phyloP scores from a whole-genome alignment of 2,888 invertebrate genomes.

The Hirtodrosophila alboralis region DNA sequence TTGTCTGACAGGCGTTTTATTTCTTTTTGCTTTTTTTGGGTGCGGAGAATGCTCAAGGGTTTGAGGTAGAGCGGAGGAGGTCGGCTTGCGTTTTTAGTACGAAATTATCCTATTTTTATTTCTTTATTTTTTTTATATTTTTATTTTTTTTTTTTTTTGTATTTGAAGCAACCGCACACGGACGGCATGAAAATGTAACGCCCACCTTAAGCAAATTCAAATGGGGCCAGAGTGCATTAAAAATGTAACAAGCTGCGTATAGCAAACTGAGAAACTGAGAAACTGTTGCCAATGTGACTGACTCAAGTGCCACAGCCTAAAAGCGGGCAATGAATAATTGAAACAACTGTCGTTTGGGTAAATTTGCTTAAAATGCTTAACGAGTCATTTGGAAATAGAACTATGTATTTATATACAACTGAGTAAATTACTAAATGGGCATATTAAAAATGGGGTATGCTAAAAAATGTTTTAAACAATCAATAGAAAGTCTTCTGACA shows the following conservation, averaged over 20 bases:
- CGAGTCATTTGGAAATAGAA: slow-evolving; percentile 54
- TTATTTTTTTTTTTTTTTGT: slow-evolving; percentile 15
- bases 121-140: no score
- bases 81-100: slow-evolving; percentile 1
- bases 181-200: background rate
- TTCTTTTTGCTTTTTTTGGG: no score
- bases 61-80: background rate
- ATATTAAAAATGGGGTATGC: no score
- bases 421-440: no score
- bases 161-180: background rate
- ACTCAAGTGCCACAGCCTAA: slow-evolving; percentile 41
- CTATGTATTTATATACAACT: no score
- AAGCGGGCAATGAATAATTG: slow-evolving; percentile 66
- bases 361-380: slow-evolving; percentile 73
- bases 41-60: no score
- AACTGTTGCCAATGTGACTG: slow-evolving; percentile 52
- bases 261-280: slow-evolving; percentile 15
- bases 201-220: slow-evolving; percentile 31
- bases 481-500: no score
- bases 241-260: slow-evolving; percentile 54
- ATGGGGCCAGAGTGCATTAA: slow-evolving; percentile 63
- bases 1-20: slow-evolving; percentile 46
- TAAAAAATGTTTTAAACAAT: no score
- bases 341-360: slow-evolving; percentile 55
- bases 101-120: no score